Evolutionary conservation across 2,888 invertebrate species (phyloP), one percentile per base, ranked within the genome.

Genomic region (Trilocha varians): DNA sequence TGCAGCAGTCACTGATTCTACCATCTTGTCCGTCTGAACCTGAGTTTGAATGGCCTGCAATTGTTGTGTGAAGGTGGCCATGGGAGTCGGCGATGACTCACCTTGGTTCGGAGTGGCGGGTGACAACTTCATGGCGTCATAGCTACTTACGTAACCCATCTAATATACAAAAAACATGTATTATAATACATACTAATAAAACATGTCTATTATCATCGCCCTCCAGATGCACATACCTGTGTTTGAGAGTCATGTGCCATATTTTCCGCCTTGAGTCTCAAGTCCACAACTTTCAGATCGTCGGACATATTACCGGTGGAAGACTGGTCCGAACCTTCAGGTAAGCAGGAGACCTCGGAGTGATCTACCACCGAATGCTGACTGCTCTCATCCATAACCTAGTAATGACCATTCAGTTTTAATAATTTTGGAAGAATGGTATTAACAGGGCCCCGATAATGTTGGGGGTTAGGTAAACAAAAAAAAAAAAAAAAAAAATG

Each of bases 371-470:
- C 66, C 14, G 90, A 90, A 53, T 88, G 89, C 68, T 92, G 91
- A 60, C 93, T 92, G 52, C 88, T 89, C 48, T 94, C 93, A 65
- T 93, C 93, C 33, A 90, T 69, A 37, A 91, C 78, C 77, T 93
- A 90, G 37, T 16, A 89, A 25, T 11, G 25, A 11, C 6, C 6
- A 25, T 25, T 11, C 25, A 25, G 3, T 11, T 6, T 25, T 8
- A 18, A 18, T 18, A 5, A 18, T 1, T 6, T 18, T 18, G 18
- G 5, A 8, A 6, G 8, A 18, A n/a, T n/a, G n/a, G n/a, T n/a
- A n/a, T n/a, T n/a, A n/a, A n/a, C n/a, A n/a, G n/a, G n/a, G n/a
- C n/a, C n/a, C n/a, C n/a, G n/a, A n/a, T n/a, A n/a, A n/a, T n/a
- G n/a, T n/a, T n/a, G n/a, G n/a, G n/a, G n/a, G n/a, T n/a, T n/a